A percentile compares a stretch with the other conserved stretches of the same genome.
phyloP scores from a whole-genome alignment of 2,113 vertebrate genomes.

The Mesoclemmys tuberculata region DNA sequence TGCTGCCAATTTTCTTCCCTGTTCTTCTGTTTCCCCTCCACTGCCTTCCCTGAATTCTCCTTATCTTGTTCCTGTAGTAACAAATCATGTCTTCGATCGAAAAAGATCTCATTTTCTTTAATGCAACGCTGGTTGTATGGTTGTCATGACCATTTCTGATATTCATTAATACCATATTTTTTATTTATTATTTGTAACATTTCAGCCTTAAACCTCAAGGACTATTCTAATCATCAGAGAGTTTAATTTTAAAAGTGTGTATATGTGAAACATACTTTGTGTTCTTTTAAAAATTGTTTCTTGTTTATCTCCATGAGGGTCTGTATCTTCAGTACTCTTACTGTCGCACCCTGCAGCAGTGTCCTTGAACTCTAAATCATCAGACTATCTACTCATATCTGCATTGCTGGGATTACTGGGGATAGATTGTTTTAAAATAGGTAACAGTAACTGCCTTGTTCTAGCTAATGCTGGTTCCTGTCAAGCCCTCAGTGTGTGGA shows the following conservation, averaged over 20 bases:
- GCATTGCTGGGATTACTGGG: background rate
- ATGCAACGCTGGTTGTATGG: too few species aligned
- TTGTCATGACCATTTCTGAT: background rate
- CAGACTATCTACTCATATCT: background rate
- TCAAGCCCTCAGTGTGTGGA: background rate
- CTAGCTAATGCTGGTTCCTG: background rate
- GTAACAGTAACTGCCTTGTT: background rate
- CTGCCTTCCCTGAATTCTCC: too few species aligned
- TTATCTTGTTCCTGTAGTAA: too few species aligned
- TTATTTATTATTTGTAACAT: too few species aligned
- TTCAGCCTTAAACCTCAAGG: background rate
- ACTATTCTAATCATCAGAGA: background rate
- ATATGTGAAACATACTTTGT: background rate
- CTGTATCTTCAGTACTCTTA: background rate
- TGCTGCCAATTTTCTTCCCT: too few species aligned
- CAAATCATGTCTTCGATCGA: too few species aligned
- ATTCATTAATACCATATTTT: too few species aligned
- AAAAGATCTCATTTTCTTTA: too few species aligned
- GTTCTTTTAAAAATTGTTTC: background rate
- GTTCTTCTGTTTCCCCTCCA: too few species aligned
- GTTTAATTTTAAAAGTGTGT: background rate
- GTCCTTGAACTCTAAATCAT: background rate
- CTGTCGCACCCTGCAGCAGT: background rate
- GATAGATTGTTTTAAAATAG: background rate
- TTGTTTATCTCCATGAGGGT: background rate